phyloP scores from a whole-genome alignment of 2,797 vertebrate genomes.

The Poeciliopsis infans region DNA sequence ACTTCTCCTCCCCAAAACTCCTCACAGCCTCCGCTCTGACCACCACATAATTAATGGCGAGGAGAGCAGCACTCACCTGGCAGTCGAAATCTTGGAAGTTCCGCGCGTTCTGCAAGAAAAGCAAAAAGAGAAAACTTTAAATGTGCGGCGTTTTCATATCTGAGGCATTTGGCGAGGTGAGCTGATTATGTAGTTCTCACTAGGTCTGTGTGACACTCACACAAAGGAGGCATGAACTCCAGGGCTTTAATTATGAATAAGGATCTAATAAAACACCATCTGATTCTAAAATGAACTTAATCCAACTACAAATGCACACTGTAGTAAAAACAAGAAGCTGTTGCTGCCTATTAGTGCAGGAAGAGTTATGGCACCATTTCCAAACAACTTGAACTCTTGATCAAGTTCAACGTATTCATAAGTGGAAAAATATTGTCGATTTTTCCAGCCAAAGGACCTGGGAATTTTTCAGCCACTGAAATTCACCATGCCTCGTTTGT shows the following conservation, averaged over 20 bases:
- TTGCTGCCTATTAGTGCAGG: not conserved
- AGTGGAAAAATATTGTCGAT: not conserved
- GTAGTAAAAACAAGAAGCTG: not conserved
- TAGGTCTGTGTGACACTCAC: not conserved
- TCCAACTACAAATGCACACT: not conserved
- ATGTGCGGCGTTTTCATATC: not conserved
- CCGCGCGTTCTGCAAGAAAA: slow-evolving; percentile 87
- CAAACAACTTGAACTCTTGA: not conserved
- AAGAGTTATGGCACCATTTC: not conserved
- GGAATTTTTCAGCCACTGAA: too few species aligned
- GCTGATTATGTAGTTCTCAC: not conserved
- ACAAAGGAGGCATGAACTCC: not conserved
- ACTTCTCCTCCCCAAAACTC: not conserved
- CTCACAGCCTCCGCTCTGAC: not conserved
- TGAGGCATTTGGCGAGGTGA: not conserved
- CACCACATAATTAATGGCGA: not conserved
- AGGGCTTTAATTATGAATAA: not conserved
- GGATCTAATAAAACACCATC: not conserved
- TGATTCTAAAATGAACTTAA: not conserved
- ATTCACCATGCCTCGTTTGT: too few species aligned
- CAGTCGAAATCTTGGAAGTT: slow-evolving; percentile 98
- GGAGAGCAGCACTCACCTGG: slow-evolving; percentile 85
- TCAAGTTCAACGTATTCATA: not conserved
- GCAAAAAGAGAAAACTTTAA: slow-evolving; percentile 27
- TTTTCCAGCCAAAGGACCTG: not conserved